Evolutionary conservation across 2,113 vertebrate species (phyloP), one percentile per base, ranked within the genome.

Genomic region (Nettapus auritus): DNA sequence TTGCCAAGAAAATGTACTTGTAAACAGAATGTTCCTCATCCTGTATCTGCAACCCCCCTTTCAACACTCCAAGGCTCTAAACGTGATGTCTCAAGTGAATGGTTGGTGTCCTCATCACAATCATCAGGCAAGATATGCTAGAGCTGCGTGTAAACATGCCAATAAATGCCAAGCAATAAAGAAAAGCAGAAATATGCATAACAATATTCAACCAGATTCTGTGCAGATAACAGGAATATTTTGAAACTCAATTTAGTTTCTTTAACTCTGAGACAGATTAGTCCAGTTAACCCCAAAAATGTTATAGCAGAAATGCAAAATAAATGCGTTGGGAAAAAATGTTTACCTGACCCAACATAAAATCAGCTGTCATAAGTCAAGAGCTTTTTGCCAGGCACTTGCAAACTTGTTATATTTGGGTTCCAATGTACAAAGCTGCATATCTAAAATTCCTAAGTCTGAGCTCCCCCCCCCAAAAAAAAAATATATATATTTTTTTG

Each of bases 331-430:
- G 18, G 68, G 4, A 53, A 31, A 40, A 29, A 19, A 59, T 3
- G 3, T 26, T 29, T 31, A 59, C 34, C 19, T 50, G 34, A 36
- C 40, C 28, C 63, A 36, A n/a, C 8, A 29, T 12, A 53, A 56
- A 31, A 66, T 6, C 48, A 79, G 48, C 19, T 55, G 74, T 8
- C 70, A 57, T 23, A 14, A 67, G 42, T n/a, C 34, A 11, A 8
- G 31, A 3, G 48, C 13, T 20, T 21, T 20, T 8, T 14, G 9
- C 53, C 1, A 1, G 0, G 5, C 60, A 9, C 50, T 70, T 4
- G 15, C 28, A 18, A 34, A 2, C 19, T 11, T 1, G 8, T 67
- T 55, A 1, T 13, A 5, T 9, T 5, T 9, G 62, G 11, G 8
- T 36, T 62, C 48, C 16, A 40, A 5, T 2, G 34, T 4, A 26